phyloP scores from a whole-genome alignment of 2,888 invertebrate species.

The Dicyrtoma fusca region DNA sequence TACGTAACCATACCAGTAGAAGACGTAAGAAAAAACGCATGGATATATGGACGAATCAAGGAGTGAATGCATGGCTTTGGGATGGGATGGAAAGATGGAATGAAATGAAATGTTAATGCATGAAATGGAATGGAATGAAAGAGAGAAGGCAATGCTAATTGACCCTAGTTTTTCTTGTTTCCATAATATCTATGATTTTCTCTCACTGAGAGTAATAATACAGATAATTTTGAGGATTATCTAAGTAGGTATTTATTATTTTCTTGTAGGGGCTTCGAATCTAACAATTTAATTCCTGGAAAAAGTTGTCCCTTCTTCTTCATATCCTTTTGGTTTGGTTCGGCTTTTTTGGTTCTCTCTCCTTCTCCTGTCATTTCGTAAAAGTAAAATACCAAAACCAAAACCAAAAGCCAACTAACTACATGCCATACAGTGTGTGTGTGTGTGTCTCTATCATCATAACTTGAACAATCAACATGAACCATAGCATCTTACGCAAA shows the following conservation, averaged over 20 bases:
- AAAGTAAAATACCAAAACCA: not conserved
- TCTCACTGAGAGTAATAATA: not conserved
- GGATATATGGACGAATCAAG: too few species aligned
- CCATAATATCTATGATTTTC: conserved; percentile 12
- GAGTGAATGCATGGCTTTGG: too few species aligned
- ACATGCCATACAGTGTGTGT: too few species aligned
- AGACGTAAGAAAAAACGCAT: too few species aligned
- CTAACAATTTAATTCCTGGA: conserved; percentile 30
- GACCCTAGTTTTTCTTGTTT: not conserved
- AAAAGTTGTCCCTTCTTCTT: conserved; percentile 21
- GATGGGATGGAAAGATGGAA: too few species aligned
- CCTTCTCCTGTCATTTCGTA: not conserved
- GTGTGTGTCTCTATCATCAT: too few species aligned
- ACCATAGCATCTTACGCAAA: too few species aligned
- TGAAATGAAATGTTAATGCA: not conserved
- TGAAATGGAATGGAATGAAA: not conserved
- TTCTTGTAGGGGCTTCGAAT: conserved; percentile 16
- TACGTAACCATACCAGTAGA: too few species aligned
- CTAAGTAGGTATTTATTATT: conserved; percentile 11
- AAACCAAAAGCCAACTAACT: too few species aligned
- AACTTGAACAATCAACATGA: too few species aligned
- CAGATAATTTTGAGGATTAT: conserved; percentile 24
- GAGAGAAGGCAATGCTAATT: too few species aligned
- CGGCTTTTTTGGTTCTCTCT: not conserved
- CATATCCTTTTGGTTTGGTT: not conserved